Base-by-base conservation (phyloP, 2,113 vertebrate species). In the Varanus salvator region DNA sequence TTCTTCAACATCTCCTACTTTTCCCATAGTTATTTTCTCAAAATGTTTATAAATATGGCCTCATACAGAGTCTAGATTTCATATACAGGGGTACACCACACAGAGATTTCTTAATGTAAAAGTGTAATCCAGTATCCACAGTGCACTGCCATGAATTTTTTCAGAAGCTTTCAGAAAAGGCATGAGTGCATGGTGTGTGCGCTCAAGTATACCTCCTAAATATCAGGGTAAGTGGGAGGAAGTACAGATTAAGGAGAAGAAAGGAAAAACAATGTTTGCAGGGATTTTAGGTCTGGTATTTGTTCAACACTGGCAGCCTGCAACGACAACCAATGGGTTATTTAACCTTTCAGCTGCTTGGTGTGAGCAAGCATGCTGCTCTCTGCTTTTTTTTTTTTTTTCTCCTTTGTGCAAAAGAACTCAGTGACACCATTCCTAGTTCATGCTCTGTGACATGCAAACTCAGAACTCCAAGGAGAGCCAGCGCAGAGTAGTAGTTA, bases 1-100 rank as follows among this genome's bases (percentile, higher is more conserved):
- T 88, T 23, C 86, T 71, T 50, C 85, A 75, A 68, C 80, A 86
- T 69, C 71, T 57, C 50, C 64, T 68, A n/a, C 14, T 6, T 87
- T 85, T 94, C 90, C 85, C 77, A 25, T 75, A 94, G 90, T 76
- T 92, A 54, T 85, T 44, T 68, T 68, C 86, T 87, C 14, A 48
- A 80, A 84, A 91, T 0, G 0, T 77, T 90, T 80, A 74, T 69
- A 0, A 48, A 64, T 48, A 38, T 57, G 21, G 80, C 27, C 83
- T 60, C 74, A 8, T 14, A 25, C 52, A 74, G n/a, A 60, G 0
- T 85, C 71, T 76, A 0, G 4, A 75, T 8, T 1, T 69, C 29
- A 85, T 27, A 57, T 50, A 57, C n/a, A 50, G 31, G 19, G 68
- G 44, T 8, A 9, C 31, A 34, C 19, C 31, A 75, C 5, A 75